Base-by-base conservation (phyloP, 2,113 vertebrate genomes). In the Anhinga rufa region DNA sequence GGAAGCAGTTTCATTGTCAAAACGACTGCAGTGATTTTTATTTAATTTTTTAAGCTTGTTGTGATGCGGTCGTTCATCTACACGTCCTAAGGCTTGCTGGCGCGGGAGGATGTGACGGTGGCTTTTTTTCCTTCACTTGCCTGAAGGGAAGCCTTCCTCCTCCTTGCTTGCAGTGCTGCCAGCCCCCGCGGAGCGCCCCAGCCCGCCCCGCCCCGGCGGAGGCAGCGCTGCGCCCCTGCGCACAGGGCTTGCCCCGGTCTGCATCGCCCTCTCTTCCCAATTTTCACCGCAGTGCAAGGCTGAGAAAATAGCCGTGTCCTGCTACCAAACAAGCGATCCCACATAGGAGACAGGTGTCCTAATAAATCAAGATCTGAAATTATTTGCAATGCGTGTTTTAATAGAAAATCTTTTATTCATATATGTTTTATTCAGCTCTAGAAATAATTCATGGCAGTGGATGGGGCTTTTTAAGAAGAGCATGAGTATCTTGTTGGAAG, bases 261-360 rank as follows among this genome's bases (percentile, higher is more conserved):
- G 17, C 42, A 10, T 3, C 9, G 5, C 6, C 42, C 44, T 5
- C 18, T 20, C 34, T 26, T 29, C n/a, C 38, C 22, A 2, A 7
- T 40, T 7, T 36, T 32, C 10, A 1, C 20, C 21, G 9, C n/a
- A 9, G 6, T 8, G 40, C 49, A 8, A 82, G 51, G 42, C 14
- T 22, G 5, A 29, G 38, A 21, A 21, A 40, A 40, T 7, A 15
- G 22, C n/a, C 16, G 1, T 3, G 48, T 15, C 22, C 14, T 36
- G 1, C 4, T n/a, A 36, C 3, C 51, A 32, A 77, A 19, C 19
- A 2, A 21, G 5, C 9, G 3, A 28, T 28, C 26, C 9, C 32
- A 22, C 38, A 5, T 0, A 42, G 38, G 14, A 58, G 8, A 24
- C 44, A n/a, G 17, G 5, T 34, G 44, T 44, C 21, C 13, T 12